A percentile compares a stretch with the other conserved stretches of the same genome.
Evolutionary conservation across 2,888 invertebrate species (phyloP).

Genomic region (Pteria penguin): DNA sequence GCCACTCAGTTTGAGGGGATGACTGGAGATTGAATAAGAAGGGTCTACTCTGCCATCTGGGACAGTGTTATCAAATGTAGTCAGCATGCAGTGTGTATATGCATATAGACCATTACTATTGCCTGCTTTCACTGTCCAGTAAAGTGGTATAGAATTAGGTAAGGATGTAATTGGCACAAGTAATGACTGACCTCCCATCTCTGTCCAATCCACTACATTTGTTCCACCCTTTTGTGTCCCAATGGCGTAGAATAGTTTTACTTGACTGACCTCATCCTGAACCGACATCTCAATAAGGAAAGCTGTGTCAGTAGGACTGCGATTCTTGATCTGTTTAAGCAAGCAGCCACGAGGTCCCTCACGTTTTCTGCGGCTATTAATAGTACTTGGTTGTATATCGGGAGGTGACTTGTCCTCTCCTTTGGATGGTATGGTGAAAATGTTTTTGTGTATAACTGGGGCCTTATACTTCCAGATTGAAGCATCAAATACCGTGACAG

Average conservation of each 20-base stretch:
- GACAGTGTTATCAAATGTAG: constrained; percentile 65
- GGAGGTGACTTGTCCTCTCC: constrained; percentile 53
- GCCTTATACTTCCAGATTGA: constrained; percentile 51
- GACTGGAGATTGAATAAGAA: constrained; percentile 60
- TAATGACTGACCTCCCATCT: constrained; percentile 56
- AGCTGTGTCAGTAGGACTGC: constrained; percentile 53
- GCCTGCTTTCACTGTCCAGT: constrained; percentile 64
- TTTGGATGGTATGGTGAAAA: constrained; percentile 47
- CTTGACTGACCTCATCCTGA: constrained; percentile 55
- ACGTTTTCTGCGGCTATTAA: constrained; percentile 30
- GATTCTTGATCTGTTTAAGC: constrained; percentile 53
- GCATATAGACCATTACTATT: constrained; percentile 63
- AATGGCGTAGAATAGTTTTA: constrained; percentile 58
- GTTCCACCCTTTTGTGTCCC: constrained; percentile 58
- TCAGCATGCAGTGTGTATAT: constrained; percentile 53
- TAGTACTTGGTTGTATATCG: constrained; percentile 35
- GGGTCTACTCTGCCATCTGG: constrained; percentile 68
- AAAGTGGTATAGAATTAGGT: constrained; percentile 61
- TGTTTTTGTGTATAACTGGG: constrained; percentile 47
- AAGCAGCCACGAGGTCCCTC: constrained; percentile 47
- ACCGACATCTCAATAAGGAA: constrained; percentile 57
- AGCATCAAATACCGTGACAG: constrained; percentile 51
- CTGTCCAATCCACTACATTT: constrained; percentile 56
- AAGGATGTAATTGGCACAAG: constrained; percentile 49
- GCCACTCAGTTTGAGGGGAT: constrained; percentile 56